These are phyloP conservation scores for Petrolisthes manimaculis DNA, from an alignment of 2,888 invertebrate species.

Conservation along the genomic window DNA sequence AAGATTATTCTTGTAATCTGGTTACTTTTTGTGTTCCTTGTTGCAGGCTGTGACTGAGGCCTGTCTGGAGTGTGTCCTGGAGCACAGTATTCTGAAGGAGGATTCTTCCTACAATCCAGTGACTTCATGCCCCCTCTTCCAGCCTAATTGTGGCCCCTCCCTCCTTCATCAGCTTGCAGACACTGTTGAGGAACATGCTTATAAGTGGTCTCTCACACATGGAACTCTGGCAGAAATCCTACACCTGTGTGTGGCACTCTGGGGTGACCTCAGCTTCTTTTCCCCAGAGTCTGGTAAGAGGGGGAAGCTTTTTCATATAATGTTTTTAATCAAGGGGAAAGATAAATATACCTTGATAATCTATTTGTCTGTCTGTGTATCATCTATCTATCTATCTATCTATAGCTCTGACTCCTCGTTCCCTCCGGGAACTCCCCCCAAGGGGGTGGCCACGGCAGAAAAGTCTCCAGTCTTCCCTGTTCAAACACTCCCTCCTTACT, in stretches of 20 bases:
- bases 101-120: not conserved
- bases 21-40: not conserved
- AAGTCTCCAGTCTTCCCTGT: no score
- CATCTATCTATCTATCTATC: no score
- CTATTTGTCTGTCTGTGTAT: no score
- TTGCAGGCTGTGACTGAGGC: constrained; percentile 24
- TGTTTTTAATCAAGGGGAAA: not conserved
- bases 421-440: no score
- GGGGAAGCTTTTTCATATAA: not conserved
- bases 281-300: constrained; percentile 73
- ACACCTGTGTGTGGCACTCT: constrained; percentile 77
- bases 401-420: no score
- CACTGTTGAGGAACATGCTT: constrained; percentile 18
- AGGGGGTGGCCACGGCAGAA: no score
- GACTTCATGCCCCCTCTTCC: constrained; percentile 40
- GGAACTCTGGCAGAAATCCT: constrained; percentile 39
- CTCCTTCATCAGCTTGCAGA: constrained; percentile 52
- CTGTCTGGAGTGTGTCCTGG: constrained; percentile 25
- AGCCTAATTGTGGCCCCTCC: constrained; percentile 31
- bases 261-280: constrained; percentile 78
- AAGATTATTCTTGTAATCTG: no score
- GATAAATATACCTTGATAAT: not conserved
- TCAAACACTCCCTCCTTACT: no score
- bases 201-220: not conserved
- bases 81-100: constrained; percentile 15